A percentile compares a stretch with the other conserved stretches of the same genome.
phyloP scores from a whole-genome alignment of 2,113 vertebrate species.

The Tursiops truncatus region DNA sequence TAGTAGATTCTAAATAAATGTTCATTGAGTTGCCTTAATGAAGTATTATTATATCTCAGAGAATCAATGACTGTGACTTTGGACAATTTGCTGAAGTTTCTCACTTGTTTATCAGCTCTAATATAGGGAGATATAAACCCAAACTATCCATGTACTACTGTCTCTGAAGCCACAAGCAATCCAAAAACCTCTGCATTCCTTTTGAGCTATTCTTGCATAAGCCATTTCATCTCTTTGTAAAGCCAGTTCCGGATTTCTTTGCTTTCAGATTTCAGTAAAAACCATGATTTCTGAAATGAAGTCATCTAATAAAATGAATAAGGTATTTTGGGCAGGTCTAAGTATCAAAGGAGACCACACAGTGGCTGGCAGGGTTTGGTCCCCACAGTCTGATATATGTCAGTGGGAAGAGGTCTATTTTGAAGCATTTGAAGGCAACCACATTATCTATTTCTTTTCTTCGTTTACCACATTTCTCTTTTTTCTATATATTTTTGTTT shows the following conservation, averaged over 20 bases:
- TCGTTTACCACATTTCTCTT: neutral
- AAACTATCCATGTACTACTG: neutral
- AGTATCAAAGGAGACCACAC: constrained; percentile 17
- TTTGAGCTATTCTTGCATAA: constrained; percentile 32
- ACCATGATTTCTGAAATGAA: constrained; percentile 66
- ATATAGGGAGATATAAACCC: neutral
- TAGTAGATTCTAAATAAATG: neutral
- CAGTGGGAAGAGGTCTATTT: neutral
- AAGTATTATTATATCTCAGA: neutral
- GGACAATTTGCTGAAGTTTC: neutral
- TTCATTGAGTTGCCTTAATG: neutral
- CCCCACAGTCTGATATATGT: neutral
- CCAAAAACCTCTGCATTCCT: neutral
- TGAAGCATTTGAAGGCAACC: neutral
- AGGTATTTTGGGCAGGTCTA: neutral
- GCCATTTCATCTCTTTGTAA: constrained; percentile 21
- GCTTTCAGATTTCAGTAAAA: constrained; percentile 62
- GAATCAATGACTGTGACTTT: neutral
- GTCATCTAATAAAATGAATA: constrained; percentile 61
- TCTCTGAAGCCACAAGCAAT: neutral
- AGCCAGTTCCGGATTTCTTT: constrained; percentile 13
- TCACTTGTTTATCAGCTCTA: neutral
- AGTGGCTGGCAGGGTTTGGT: neutral
- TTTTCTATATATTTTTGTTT: neutral
- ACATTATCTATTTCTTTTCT: neutral